Conservation (phyloP, 2,888 invertebrate species). For the Fissipunctia ypsillon region DNA sequence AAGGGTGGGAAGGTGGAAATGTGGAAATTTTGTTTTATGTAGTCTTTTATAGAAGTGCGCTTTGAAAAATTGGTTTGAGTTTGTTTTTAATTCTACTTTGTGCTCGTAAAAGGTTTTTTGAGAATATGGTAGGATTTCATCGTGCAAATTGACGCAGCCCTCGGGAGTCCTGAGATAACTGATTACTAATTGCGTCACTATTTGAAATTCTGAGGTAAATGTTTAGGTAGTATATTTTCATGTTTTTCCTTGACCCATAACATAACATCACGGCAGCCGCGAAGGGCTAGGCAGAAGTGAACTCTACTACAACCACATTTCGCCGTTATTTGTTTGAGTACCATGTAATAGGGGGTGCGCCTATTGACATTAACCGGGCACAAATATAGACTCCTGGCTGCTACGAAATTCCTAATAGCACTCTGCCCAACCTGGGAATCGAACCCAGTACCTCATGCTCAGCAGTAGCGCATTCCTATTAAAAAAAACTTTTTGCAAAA, state of each 20-base stretch:
- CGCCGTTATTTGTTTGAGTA: background rate
- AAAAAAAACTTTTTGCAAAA: too few relatives aligned
- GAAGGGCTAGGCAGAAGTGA: background rate
- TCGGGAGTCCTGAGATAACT: background rate
- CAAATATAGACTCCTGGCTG: too few relatives aligned
- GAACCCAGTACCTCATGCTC: too few relatives aligned
- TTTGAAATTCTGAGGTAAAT: background rate
- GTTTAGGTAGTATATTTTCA: background rate
- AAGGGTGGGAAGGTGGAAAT: slow-evolving; percentile 28
- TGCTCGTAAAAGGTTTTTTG: background rate
- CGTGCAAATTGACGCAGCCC: background rate
- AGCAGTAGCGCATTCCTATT: background rate
- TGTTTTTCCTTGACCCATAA: background rate
- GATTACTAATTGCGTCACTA: background rate
- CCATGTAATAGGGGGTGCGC: background rate
- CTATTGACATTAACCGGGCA: background rate
- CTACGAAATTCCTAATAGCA: too few relatives aligned
- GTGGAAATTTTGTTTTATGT: slow-evolving; percentile 28
- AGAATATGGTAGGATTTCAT: background rate
- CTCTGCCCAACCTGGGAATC: background rate
- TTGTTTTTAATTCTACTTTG: background rate
- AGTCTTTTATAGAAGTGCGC: slow-evolving; percentile 3
- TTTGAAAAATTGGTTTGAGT: slow-evolving; percentile 26
- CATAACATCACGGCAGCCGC: too few relatives aligned
- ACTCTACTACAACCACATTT: background rate